Percentiles rank a stretch among this genome's conserved stretches.
Evolutionary conservation across 2,888 invertebrate species (phyloP).

Genomic region (Hyles lineata): DNA sequence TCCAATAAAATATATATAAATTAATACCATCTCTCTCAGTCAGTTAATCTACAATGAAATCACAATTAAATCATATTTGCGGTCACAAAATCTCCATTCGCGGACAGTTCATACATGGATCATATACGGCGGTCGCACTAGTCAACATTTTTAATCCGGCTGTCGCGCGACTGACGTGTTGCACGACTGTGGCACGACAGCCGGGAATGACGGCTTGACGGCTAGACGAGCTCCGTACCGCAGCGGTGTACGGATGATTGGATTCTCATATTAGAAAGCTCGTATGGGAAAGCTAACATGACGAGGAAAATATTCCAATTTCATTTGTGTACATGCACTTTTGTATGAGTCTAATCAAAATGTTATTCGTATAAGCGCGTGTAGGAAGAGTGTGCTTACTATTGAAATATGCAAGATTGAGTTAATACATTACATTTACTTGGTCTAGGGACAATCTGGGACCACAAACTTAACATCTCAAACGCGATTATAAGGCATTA

Average conservation of each 20-base stretch:
- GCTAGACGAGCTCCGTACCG: background rate
- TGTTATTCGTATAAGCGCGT: too few species aligned
- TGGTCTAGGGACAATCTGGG: background rate
- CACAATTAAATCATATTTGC: background rate
- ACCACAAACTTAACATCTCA: background rate
- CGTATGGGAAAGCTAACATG: too few species aligned
- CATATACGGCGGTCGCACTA: background rate
- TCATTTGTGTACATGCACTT: too few species aligned
- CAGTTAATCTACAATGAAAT: background rate
- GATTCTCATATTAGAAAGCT: background rate
- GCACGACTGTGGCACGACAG: background rate
- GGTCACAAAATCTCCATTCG: background rate
- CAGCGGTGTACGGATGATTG: background rate
- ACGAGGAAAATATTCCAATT: too few species aligned
- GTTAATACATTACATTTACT: background rate
- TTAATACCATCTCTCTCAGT: background rate
- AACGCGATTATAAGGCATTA: background rate
- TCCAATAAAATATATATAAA: background rate
- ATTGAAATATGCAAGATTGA: background rate
- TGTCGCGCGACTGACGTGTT: background rate
- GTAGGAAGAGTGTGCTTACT: too few species aligned
- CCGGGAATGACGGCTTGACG: slow-evolving; percentile 13
- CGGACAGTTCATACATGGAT: background rate
- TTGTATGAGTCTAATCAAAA: too few species aligned
- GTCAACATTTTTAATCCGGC: slow-evolving; percentile 18